Conservation (phyloP, 2,797 vertebrate species). For the Gymnodraco acuticeps region DNA sequence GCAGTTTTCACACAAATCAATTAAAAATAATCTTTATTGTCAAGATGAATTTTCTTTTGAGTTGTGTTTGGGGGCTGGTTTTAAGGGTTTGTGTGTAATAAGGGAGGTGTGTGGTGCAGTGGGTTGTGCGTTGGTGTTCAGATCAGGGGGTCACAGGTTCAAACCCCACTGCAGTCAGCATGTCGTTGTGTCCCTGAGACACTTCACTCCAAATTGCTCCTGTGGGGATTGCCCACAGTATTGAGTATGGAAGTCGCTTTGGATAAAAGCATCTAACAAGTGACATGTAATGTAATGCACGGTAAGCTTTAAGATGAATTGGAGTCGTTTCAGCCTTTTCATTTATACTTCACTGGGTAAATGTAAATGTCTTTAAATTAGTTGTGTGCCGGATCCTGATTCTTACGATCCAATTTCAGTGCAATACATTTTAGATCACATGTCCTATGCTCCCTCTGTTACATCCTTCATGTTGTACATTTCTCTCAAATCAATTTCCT, state of each 20-base stretch:
- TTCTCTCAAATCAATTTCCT: neutral
- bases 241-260: too few species aligned
- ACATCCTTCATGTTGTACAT: neutral
- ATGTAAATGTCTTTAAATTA: conserved; percentile 14
- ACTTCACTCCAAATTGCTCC: too few species aligned
- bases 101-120: too few species aligned
- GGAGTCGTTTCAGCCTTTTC: neutral
- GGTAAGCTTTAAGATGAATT: conserved; percentile 1
- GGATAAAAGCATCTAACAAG: too few species aligned
- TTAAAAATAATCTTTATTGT: conserved; percentile 30
- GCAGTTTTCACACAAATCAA: conserved; percentile 27
- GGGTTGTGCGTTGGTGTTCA: too few species aligned
- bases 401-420: neutral
- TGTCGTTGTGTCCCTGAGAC: too few species aligned
- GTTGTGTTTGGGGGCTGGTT: conserved; percentile 12
- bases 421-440: neutral
- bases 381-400: neutral
- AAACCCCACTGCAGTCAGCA: too few species aligned
- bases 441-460: neutral
- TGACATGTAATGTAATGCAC: neutral
- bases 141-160: too few species aligned
- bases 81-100: conserved; percentile 9
- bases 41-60: conserved; percentile 10
- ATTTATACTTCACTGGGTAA: conserved; percentile 17
- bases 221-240: too few species aligned